Evolutionary conservation across 37 sponge, comb jelly and placozoan genomes (phyloP), one percentile per base, ranked within the genome.

Genomic region (Theonella swinhoei): DNA sequence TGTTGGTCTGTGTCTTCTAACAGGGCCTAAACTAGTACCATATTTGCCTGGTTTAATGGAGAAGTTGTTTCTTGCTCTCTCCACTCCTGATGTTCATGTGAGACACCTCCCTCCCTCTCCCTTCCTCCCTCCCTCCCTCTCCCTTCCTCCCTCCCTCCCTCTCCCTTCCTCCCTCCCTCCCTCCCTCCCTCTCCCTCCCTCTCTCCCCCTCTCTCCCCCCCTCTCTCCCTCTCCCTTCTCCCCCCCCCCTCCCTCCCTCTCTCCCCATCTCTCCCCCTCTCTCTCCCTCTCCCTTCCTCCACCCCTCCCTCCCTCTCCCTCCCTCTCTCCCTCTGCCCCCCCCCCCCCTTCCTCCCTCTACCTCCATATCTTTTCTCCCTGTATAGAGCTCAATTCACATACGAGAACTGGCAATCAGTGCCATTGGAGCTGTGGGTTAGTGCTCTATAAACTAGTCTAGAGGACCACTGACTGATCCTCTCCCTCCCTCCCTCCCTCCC

Each of bases 361-460:
- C n/a, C n/a, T n/a, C n/a, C n/a, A n/a, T n/a, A n/a, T n/a, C n/a
- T 39, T 62, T 65, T 72, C 33, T 70, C 33, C 25, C 70, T n/a
- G 28, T 68, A 0, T 43, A 83, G 84, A 37, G 81, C 47, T 47
- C 62, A 40, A 76, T 81, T 29, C 82, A 90, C 37, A 63, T 84
- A 4, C 77, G 76, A 62, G 98, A 97, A 66, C 71, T 97, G 75
- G 95, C 87, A 1, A 81, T 92, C 70, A 97, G 98, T 85, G 90
- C 88, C 24, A 83, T 98, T 77, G 97, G 97, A 42, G 99, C 99
- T 14, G 78, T 80, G 39, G 89, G 92, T 87, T 74, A n/a, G 14
- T 17, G 54, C 7, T 7, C 7, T 47, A 47, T 17, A 47, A 14
- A 47, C 54, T 17, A 14, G 14, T 17, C 54, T 47, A 47, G 54